Percentiles rank a stretch among this genome's conserved stretches.
Conservation (phyloP, 2,888 invertebrate species). For the Halictus quadricinctus region DNA sequence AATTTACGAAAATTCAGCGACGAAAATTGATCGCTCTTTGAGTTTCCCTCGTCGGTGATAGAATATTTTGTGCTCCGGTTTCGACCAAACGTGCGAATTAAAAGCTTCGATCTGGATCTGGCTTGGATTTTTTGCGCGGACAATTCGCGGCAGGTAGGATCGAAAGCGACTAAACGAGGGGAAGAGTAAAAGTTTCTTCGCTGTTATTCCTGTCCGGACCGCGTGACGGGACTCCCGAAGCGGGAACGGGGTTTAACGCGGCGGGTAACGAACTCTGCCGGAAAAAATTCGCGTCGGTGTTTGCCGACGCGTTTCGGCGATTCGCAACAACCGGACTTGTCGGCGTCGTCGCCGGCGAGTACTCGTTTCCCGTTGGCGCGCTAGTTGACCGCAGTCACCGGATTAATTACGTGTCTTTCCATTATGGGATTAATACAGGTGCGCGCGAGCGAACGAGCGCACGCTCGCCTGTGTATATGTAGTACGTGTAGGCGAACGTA, state of each 20-base stretch:
- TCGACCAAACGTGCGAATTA: background rate
- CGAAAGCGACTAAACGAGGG: background rate
- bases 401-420: slow-evolving; percentile 68
- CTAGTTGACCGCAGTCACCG: slow-evolving; percentile 49
- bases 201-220: background rate
- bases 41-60: no score
- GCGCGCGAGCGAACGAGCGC: background rate
- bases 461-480: background rate
- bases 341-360: background rate
- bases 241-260: background rate
- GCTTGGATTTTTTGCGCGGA: background rate
- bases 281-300: slow-evolving; percentile 6
- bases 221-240: background rate
- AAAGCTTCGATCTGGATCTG: background rate
- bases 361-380: slow-evolving; percentile 20
- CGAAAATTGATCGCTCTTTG: no score
- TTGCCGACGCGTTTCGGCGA: background rate
- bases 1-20: no score
- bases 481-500: slow-evolving; percentile 2
- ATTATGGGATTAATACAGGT: slow-evolving; percentile 61
- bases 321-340: slow-evolving; percentile 1
- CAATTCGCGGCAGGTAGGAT: background rate
- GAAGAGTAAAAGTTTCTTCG: background rate
- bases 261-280: background rate
- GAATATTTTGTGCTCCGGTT: background rate